Evolutionary conservation across 2,888 invertebrate species (phyloP).

Genomic region (Eupithecia abbreviata): DNA sequence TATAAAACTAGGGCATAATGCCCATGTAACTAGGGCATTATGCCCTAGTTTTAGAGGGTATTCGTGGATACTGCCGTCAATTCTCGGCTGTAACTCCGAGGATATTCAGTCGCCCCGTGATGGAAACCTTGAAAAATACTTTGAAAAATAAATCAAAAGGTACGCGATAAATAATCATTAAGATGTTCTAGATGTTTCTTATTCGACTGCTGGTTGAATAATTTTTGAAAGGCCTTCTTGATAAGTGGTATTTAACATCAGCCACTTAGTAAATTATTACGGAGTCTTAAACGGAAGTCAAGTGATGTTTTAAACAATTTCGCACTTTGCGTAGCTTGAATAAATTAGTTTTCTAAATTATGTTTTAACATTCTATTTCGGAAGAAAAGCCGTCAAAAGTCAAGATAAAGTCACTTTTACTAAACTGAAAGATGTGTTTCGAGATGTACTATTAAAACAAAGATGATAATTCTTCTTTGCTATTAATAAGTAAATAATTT

Average conservation of each 20-base stretch:
- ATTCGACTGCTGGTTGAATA: slow-evolving; percentile 12
- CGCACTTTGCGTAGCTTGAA: neutral
- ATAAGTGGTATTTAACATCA: slow-evolving; percentile 30
- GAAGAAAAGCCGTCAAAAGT: neutral
- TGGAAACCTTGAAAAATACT: too few relatives aligned
- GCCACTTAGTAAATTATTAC: slow-evolving; percentile 29
- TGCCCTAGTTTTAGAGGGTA: too few relatives aligned
- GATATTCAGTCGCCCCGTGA: too few relatives aligned
- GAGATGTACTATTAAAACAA: neutral
- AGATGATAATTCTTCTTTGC: neutral
- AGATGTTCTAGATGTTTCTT: slow-evolving; percentile 5
- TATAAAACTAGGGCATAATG: too few relatives aligned
- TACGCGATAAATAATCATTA: too few relatives aligned
- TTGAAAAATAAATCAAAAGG: too few relatives aligned
- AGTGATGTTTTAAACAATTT: slow-evolving; percentile 21
- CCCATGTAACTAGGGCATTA: too few relatives aligned
- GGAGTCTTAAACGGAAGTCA: slow-evolving; percentile 20
- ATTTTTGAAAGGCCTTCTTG: slow-evolving; percentile 25
- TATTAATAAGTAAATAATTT: neutral
- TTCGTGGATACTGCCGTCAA: too few relatives aligned
- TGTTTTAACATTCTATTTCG: neutral
- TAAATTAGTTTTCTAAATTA: neutral
- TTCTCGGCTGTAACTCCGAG: too few relatives aligned
- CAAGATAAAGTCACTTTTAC: neutral
- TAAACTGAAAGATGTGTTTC: neutral